Evolutionary conservation across 2,797 vertebrate species (phyloP), one percentile per base, ranked within the genome.

Genomic region (Neosalanx taihuensis): DNA sequence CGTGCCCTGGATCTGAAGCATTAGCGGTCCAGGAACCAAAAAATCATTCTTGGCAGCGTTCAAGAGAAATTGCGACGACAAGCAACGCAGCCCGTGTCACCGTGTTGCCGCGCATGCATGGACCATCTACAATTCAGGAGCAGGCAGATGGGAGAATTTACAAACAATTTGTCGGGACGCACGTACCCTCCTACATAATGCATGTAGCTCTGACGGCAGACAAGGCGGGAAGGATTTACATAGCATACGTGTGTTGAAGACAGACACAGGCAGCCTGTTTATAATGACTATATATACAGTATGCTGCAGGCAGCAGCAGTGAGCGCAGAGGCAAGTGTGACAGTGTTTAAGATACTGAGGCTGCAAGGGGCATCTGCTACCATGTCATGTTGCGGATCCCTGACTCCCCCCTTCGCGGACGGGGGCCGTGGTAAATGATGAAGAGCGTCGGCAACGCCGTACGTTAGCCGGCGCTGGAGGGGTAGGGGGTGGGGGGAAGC

Each of bases 151-250:
- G 70, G 79, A 82, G 83, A 29, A 75, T 77, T 77, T 63, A 79
- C 76, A 85, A 86, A 83, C 84, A 82, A 81, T 76, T 82, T 83
- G 79, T 84, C 80, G 82, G 72, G 77, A 87, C 76, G 79, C 74
- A 77, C 74, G 76, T 74, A 79, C 61, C 79, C 77, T 64, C 18
- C 33, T 80, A 79, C 79, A 82, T 82, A 76, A 86, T 87, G 81
- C 80, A 84, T 81, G 77, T 76, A 72, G 69, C 75, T 81, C 76
- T 72, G 71, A 78, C 72, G 68, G 80, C 73, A 78, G 81, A 73
- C 51, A n/a, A n/a, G 18, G 18, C 51, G 15, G 41, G 59, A 13
- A 29, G 23, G 65, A 56, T 62, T 63, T 74, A 56, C 30, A n/a
- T 64, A n/a, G 30, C 62, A 74, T 72, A 57, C 66, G 75, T 75